Evolutionary conservation across 2,888 invertebrate species (phyloP), one percentile per base, ranked within the genome.

Genomic region (Atrina japonica): DNA sequence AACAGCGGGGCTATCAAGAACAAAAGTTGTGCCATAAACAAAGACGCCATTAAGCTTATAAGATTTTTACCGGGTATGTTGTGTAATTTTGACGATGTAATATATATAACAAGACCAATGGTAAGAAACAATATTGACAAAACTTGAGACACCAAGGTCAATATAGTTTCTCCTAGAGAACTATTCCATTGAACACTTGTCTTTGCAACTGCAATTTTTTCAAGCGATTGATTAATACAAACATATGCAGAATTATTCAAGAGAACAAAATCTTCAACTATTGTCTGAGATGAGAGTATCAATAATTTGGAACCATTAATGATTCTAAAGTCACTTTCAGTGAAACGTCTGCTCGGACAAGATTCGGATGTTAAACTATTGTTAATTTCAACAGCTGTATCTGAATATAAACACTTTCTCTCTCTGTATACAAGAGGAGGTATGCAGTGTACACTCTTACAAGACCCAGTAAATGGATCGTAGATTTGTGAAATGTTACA

Each of bases 11-110:
- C 63, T 21, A 64, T 5, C 18, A 66, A n/a, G 58, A 58, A 58
- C 21, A 58, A 30, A 23, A 66, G 2, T 52, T 72, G 71, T 25
- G 66, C 66, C 6, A 63, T n/a, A 16, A 66, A 29, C n/a, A 72
- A 30, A 18, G 58, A 50, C 9, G 63, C 41, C 66, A 72, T 66
- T 35, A 72, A 25, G 35, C 71, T 63, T 7, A 64, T 66, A n/a
- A 72, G 58, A 27, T 66, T 72, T 35, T 72, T 72, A 35, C 71
- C 71, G 6, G 71, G 71, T 6, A 53, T 59, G 35, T 72, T 72
- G 18, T 56, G 66, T 16, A 72, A 49, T 35, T 67, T 72, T 16
- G 63, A 21, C 35, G 58, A 66, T n/a, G 66, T 45, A 3, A 50
- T 21, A 45, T 72, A 72, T n/a, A 72, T 43, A 25, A 18, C 23